Evolutionary conservation across 2,797 vertebrate species (phyloP).

Genomic region (Pangasius djambal): DNA sequence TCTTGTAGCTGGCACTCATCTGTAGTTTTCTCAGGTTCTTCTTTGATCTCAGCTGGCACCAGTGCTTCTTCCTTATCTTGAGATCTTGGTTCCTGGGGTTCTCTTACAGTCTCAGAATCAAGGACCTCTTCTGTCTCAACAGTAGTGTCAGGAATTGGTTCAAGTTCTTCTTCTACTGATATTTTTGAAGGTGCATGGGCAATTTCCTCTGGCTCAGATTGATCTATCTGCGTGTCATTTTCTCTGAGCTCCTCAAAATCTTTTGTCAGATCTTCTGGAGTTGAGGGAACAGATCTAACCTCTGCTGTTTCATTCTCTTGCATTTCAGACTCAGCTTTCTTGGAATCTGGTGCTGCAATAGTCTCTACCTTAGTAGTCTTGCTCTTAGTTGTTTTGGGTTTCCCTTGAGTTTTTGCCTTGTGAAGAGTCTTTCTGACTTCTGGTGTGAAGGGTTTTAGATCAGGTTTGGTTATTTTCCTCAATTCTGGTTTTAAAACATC

Average conservation of each 20-base stretch:
- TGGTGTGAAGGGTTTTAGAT: constrained; percentile 93
- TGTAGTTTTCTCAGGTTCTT: constrained; percentile 54
- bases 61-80: constrained; percentile 63
- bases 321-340: constrained; percentile 56
- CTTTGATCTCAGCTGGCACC: constrained; percentile 59
- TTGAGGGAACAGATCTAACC: constrained; percentile 74
- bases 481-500: constrained; percentile 85
- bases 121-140: constrained; percentile 59
- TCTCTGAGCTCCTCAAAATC: constrained; percentile 85
- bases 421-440: constrained; percentile 96
- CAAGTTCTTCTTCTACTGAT: constrained; percentile 49
- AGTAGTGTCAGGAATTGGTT: constrained; percentile 58
- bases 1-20: constrained; percentile 62
- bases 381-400: constrained; percentile 81
- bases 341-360: constrained; percentile 58
- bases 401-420: constrained; percentile 89
- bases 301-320: constrained; percentile 68
- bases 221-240: constrained; percentile 62
- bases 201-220: constrained; percentile 57
- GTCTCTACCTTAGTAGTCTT: constrained; percentile 69
- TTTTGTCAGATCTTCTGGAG: constrained; percentile 90
- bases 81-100: constrained; percentile 52
- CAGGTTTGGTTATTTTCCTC: constrained; percentile 90
- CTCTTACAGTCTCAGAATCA: constrained; percentile 55
- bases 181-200: constrained; percentile 46